Percentiles rank a stretch among this genome's conserved stretches.
Conservation (phyloP, 1,140 invertebrate genomes). For the Drosophila parvula region DNA sequence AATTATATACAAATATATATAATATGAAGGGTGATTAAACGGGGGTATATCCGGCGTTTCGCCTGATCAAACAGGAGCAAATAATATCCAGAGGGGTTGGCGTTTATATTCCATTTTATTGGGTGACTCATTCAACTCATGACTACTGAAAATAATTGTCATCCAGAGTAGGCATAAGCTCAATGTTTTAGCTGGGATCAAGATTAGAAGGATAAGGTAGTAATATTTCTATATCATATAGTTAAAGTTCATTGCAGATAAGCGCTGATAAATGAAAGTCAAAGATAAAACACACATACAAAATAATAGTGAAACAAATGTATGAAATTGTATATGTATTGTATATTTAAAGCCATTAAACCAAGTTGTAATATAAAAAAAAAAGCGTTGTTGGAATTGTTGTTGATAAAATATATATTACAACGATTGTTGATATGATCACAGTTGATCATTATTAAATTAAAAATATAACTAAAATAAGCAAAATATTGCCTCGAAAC, state of each 20-base stretch:
- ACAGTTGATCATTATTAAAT: too few relatives aligned
- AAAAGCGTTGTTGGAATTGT: background rate
- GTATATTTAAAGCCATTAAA: background rate
- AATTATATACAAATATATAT: background rate
- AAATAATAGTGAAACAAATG: background rate
- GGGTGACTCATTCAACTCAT: conserved; percentile 19
- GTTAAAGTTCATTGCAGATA: background rate
- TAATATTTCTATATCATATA: conserved; percentile 4
- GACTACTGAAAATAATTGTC: conserved; percentile 2
- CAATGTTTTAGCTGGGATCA: background rate
- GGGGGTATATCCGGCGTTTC: conserved; percentile 6
- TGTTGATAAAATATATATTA: background rate
- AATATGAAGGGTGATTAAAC: conserved; percentile 19
- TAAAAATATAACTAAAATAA: background rate
- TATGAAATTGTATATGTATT: too few relatives aligned
- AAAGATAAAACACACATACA: background rate
- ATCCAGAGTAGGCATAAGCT: background rate
- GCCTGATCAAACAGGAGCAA: conserved; percentile 16
- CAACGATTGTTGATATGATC: background rate
- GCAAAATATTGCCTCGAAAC: background rate
- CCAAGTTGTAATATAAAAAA: background rate
- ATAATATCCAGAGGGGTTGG: background rate
- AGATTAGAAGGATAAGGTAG: conserved; percentile 8
- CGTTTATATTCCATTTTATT: background rate
- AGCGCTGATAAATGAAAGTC: conserved; percentile 1